Evolutionary conservation across 1,140 invertebrate genomes (phyloP).

Genomic region (Penaeus chinensis): DNA sequence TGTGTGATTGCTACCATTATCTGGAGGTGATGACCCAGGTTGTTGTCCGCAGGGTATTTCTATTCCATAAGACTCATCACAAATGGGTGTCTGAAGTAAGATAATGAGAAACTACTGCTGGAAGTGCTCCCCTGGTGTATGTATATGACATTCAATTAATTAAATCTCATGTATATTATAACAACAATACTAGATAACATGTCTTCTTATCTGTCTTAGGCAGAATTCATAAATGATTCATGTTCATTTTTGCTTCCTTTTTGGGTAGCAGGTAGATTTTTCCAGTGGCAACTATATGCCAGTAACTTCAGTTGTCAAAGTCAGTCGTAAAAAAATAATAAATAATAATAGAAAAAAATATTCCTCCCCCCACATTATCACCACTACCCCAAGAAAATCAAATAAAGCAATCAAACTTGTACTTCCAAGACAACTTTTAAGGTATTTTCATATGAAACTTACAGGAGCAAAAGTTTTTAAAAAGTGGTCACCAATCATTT

Average conservation of each 20-base stretch:
- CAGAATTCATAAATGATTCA: no score
- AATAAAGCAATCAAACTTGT: neutral
- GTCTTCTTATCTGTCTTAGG: no score
- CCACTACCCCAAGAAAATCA: no score
- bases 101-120: neutral
- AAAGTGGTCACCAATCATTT: conserved; percentile 12
- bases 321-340: no score
- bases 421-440: neutral
- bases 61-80: conserved; percentile 10
- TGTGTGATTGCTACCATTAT: neutral
- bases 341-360: no score
- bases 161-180: no score
- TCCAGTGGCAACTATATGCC: no score
- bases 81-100: neutral
- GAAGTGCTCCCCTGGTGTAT: neutral
- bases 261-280: no score
- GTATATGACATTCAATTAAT: neutral
- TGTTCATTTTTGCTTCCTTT: no score
- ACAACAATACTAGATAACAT: no score
- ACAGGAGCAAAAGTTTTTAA: neutral
- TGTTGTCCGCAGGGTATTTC: conserved; percentile 12
- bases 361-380: no score
- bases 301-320: no score
- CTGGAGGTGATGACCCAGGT: neutral
- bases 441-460: neutral